phyloP scores from a whole-genome alignment of 2,797 vertebrate genomes.

The Sebastes taczanowskii region DNA sequence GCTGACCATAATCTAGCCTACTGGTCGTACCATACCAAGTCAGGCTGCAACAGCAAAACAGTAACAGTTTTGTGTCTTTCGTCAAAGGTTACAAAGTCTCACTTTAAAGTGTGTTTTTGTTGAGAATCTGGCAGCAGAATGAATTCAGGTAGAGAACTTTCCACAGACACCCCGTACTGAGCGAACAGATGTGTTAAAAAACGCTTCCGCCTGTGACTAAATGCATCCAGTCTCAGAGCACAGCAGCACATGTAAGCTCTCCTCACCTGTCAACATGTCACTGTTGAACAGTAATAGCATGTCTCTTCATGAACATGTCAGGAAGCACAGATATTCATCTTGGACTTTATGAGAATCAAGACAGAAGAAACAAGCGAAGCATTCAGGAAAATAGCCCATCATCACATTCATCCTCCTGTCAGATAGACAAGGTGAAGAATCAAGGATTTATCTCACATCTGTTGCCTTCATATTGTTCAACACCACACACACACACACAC shows the following conservation, averaged over 20 bases:
- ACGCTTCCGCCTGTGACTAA: background rate
- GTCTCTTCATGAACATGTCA: conserved; percentile 2
- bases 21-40: no score
- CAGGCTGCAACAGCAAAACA: no score
- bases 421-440: conserved; percentile 3
- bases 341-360: background rate
- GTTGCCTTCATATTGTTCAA: conserved; percentile 12
- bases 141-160: background rate
- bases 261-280: conserved; percentile 3
- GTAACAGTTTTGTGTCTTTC: no score
- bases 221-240: background rate
- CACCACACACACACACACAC: background rate
- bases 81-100: no score
- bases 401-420: conserved; percentile 4
- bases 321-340: background rate
- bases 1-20: no score
- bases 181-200: background rate
- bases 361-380: background rate
- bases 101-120: background rate
- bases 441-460: conserved; percentile 3
- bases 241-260: background rate
- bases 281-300: background rate
- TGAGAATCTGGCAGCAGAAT: background rate
- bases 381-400: background rate
- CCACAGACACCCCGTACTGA: background rate